Evolutionary conservation across 2,797 vertebrate species (phyloP), one percentile per base, ranked within the genome.

Genomic region (Pseudochaenichthys georgianus): DNA sequence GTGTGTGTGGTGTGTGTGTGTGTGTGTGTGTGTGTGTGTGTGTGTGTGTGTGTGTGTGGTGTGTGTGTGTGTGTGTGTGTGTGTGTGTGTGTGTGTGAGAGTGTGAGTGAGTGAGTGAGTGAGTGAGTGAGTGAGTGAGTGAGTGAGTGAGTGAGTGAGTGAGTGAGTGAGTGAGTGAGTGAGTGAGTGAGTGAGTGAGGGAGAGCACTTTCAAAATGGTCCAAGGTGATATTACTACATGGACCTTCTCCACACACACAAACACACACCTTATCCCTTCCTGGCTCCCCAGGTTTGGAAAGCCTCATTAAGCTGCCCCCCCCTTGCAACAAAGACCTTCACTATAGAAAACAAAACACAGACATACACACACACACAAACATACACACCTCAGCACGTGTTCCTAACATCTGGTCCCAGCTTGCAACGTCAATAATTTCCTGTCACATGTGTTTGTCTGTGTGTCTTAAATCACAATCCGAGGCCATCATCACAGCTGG

Each of bases 401-500:
- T 53, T 78, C 69, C 63, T 16, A 77, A 82, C 89, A 91, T 87
- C 87, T 89, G 87, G 72, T 81, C 50, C 75, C 64, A 41, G 55
- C 78, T 67, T 80, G 58, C 17, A 38, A 60, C 2, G 28, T 79
- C 81, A 66, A 73, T 80, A 75, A 75, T 78, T 80, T 87, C 59
- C 69, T 88, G 66, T 77, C 64, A 53, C 19, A 10, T 31, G 48
- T 63, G 34, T 57, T 47, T 60, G 45, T 41, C 21, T 45, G 71
- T 55, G 60, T 63, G 61, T 80, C 34, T 81, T 16, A 73, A 82
- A 82, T 79, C 77, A 77, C 76, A 87, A 75, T 71, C 68, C 2
- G 0, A 71, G 70, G 73, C 85, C 41, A 79, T 87, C 76, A 81
- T 88, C 87, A 77, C 85, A 89, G 87, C 84, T 83, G 85, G 88